phyloP scores from a whole-genome alignment of 1,140 invertebrate species.

The Bombus breviceps region DNA sequence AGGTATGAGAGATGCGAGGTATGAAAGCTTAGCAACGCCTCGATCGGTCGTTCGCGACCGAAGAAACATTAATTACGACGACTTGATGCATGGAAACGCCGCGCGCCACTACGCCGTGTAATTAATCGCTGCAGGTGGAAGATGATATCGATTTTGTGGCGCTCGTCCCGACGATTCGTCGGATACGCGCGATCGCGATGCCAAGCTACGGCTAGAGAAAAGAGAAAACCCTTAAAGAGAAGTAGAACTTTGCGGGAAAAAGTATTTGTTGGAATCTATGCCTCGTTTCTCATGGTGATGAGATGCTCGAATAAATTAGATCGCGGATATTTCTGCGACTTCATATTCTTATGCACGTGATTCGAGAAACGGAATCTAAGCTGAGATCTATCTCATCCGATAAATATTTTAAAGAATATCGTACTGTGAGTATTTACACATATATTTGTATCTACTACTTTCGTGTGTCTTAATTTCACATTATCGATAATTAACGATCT shows the following conservation, averaged over 20 bases:
- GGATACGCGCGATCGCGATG: not conserved
- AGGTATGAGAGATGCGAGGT: not conserved
- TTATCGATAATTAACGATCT: too few species aligned
- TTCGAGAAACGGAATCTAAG: too few species aligned
- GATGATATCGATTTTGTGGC: constrained; percentile 60
- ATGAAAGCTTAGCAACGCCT: constrained; percentile 11
- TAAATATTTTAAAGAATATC: too few species aligned
- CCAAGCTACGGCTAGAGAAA: too few species aligned
- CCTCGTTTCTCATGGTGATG: too few species aligned
- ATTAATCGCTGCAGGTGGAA: constrained; percentile 61
- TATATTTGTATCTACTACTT: too few species aligned
- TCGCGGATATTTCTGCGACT: too few species aligned
- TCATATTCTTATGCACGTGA: too few species aligned
- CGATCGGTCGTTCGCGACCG: constrained; percentile 12
- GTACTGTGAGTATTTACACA: too few species aligned
- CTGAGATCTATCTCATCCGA: too few species aligned
- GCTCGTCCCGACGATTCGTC: constrained; percentile 3
- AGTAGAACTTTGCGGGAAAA: not conserved
- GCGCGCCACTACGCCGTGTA: constrained; percentile 27
- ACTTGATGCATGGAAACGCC: constrained; percentile 58
- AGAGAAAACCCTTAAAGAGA: not conserved
- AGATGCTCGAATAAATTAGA: too few species aligned
- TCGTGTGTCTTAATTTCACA: too few species aligned
- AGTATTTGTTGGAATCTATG: not conserved
- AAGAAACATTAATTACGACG: constrained; percentile 57